Base-by-base conservation (phyloP, 2,888 invertebrate genomes). In the Apantesis nais region DNA sequence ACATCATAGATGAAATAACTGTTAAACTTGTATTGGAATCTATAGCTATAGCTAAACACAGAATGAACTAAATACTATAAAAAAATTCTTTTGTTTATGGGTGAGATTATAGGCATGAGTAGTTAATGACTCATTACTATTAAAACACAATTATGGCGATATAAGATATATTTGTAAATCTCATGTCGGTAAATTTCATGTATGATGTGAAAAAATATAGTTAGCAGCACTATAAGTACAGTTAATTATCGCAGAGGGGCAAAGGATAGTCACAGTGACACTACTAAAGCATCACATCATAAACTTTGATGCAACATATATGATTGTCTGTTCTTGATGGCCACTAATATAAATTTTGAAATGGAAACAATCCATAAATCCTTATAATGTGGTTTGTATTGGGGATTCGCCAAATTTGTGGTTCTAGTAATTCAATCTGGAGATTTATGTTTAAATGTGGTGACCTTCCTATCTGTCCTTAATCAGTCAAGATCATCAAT, bases 401-500 rank as follows among this genome's bases (percentile, higher is more conserved):
- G 70, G 74, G 64, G 78, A 72, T 75, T 68, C 67, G 71, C 72
- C 71, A 69, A 74, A 72, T 67, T 71, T 71, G 67, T 71, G 65
- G 64, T 74, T 76, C 64, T 74, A 74, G 73, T 66, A 74, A 69
- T 71, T 66, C 64, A 71, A 71, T 75, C 25, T 60, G 48, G 22
- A 69, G 71, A 76, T 70, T 73, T 73, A 70, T 72, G 67, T 75
- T 74, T 77, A 77, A 74, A 75, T 31, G 60, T 41, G 22, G 55
- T 37, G 52, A 62, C 25, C 39, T 58, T 52, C 31, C 58, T 7
- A 29, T 34, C n/a, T 37, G 25, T 29, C 66, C 62, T 75, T 67
- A 72, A 68, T 94, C 90, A 94, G 88, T 94, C 94, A 72, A 94
- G 79, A 52, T 94, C 91, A 19, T 92, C 90, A 68, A 89, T 87